phyloP scores from a whole-genome alignment of 2,113 vertebrate genomes.

The Protobothrops mucrosquamatus region DNA sequence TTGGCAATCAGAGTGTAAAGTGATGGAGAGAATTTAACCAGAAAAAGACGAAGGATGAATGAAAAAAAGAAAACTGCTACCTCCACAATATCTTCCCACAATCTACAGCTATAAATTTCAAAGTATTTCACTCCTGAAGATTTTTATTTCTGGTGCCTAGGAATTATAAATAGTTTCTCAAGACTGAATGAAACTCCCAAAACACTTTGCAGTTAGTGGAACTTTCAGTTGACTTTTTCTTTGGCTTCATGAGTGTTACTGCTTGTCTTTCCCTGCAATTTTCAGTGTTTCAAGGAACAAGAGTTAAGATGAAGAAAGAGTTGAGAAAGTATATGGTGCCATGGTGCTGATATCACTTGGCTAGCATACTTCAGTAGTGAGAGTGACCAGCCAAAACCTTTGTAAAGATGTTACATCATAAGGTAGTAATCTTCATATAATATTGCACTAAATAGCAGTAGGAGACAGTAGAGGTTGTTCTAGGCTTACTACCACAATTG shows the following conservation, averaged over 20 bases:
- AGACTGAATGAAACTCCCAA: not conserved
- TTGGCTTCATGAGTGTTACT: not conserved
- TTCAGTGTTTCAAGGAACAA: not conserved
- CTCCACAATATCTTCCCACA: not conserved
- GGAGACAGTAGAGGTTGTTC: not conserved
- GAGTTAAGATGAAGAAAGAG: not conserved
- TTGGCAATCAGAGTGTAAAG: not conserved
- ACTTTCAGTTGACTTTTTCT: not conserved
- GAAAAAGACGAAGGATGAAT: not conserved
- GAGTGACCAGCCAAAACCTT: too few relatives aligned
- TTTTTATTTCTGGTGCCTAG: not conserved
- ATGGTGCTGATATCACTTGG: not conserved
- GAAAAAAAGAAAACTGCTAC: not conserved
- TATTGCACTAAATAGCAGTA: not conserved
- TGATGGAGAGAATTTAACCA: not conserved
- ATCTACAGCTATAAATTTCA: not conserved
- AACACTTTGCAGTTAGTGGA: not conserved
- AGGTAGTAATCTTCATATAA: not conserved
- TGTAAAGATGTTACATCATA: not conserved
- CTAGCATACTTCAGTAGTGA: not conserved
- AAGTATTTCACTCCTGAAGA: not conserved
- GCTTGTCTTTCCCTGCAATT: not conserved
- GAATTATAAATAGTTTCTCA: not conserved
- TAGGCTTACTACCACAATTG: too few relatives aligned
- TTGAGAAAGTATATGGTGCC: not conserved